phyloP scores from a whole-genome alignment of 35 echinoderm and acorn worm genomes.

The Heliocidaris erythrogramma region DNA sequence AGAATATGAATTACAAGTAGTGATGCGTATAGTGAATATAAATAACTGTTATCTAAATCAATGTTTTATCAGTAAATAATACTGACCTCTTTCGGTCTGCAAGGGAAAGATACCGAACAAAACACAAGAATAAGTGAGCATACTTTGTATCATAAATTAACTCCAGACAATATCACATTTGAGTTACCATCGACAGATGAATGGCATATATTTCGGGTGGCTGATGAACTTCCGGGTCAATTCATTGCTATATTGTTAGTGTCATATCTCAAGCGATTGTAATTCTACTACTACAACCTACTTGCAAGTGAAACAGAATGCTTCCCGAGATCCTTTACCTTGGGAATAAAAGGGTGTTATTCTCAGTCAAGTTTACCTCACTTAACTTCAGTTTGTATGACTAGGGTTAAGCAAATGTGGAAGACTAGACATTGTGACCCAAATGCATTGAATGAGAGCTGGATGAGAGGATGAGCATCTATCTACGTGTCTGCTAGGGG shows the following conservation, averaged over 20 bases:
- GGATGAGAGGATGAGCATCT: too few relatives aligned
- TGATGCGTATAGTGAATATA: too few relatives aligned
- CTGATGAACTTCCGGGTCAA: neutral
- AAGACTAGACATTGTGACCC: neutral
- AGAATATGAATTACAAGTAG: too few relatives aligned
- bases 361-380: neutral
- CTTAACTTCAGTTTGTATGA: neutral
- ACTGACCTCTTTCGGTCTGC: too few relatives aligned
- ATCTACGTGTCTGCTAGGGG: too few relatives aligned
- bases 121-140: too few relatives aligned
- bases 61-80: too few relatives aligned
- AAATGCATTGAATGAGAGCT: neutral
- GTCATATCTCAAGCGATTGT: neutral
- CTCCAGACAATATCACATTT: too few relatives aligned
- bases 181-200: neutral
- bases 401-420: neutral
- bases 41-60: too few relatives aligned
- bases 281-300: neutral
- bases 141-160: neutral
- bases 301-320: neutral
- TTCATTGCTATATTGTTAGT: neutral
- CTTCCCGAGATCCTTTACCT: neutral
- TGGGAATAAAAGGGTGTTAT: neutral
- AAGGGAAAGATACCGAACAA: too few relatives aligned
- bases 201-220: neutral